phyloP scores from a whole-genome alignment of 2,113 vertebrate species.

The Oreochromis aureus region DNA sequence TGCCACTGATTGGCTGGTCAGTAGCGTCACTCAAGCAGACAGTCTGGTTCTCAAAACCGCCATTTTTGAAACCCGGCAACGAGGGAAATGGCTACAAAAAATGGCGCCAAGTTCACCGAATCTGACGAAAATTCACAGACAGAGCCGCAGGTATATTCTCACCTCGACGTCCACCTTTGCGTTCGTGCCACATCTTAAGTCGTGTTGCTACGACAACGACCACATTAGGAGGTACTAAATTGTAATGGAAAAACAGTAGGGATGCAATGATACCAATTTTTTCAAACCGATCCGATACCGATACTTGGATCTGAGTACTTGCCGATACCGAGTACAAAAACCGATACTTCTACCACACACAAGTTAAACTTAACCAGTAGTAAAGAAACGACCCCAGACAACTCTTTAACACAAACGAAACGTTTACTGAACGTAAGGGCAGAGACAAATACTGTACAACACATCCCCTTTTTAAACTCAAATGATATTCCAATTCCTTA shows the following conservation, averaged over 20 bases:
- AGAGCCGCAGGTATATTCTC: neutral
- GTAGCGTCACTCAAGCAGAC: neutral
- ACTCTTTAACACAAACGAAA: too few species aligned
- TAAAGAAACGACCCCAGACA: too few species aligned
- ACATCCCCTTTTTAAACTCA: too few species aligned
- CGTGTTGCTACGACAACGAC: accelerated
- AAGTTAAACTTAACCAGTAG: too few species aligned
- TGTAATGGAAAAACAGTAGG: accelerated
- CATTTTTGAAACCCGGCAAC: neutral
- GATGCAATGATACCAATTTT: too few species aligned
- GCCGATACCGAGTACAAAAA: too few species aligned
- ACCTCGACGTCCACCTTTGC: neutral
- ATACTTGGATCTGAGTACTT: too few species aligned
- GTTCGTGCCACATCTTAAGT: accelerated
- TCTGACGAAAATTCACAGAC: neutral
- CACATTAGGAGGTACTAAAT: neutral
- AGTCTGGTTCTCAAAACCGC: neutral
- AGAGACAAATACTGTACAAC: too few species aligned
- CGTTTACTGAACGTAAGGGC: too few species aligned
- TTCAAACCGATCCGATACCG: too few species aligned
- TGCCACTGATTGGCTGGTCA: neutral
- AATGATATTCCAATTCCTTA: too few species aligned
- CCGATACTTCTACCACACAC: too few species aligned
- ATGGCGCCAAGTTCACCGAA: accelerated
- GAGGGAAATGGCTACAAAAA: accelerated